Conservation (phyloP, 2,797 vertebrate genomes). For the Podargus strigoides region DNA sequence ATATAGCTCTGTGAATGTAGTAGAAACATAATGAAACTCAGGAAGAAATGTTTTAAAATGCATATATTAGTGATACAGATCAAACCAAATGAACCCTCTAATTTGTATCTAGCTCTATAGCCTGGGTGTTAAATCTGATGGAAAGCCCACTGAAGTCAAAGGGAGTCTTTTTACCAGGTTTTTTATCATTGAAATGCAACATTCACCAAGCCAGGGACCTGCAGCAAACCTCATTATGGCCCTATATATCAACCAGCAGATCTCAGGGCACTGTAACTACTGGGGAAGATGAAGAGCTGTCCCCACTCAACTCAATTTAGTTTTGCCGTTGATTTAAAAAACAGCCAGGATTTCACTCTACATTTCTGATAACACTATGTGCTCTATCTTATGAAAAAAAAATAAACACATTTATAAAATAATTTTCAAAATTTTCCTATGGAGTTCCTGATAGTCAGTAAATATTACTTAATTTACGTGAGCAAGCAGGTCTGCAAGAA, state of each 20-base stretch:
- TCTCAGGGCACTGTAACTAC: not conserved
- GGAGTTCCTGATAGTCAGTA: not conserved
- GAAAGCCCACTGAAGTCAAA: slow-evolving; percentile 54
- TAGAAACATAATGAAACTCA: slow-evolving; percentile 40
- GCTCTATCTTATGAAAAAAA: not conserved
- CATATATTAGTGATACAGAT: slow-evolving; percentile 24
- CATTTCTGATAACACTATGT: not conserved
- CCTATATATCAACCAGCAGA: slow-evolving; percentile 4
- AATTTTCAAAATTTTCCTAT: not conserved
- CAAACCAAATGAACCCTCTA: slow-evolving; percentile 36
- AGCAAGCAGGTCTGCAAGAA: not conserved
- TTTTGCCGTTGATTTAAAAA: not conserved
- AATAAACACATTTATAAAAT: not conserved
- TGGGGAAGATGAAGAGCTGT: not conserved
- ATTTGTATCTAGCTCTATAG: slow-evolving; percentile 32
- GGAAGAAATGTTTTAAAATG: slow-evolving; percentile 34
- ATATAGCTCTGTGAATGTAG: slow-evolving; percentile 11
- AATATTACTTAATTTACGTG: not conserved
- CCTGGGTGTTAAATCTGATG: slow-evolving; percentile 7
- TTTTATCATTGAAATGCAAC: slow-evolving; percentile 33
- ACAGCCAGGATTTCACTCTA: not conserved
- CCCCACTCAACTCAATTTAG: not conserved
- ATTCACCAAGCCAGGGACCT: not conserved
- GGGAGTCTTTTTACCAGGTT: slow-evolving; percentile 28
- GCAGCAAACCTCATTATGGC: slow-evolving; percentile 26